These are phyloP conservation scores for Yponomeuta sedellus DNA, from an alignment of 2,888 invertebrate species.

Conservation along the genomic window DNA sequence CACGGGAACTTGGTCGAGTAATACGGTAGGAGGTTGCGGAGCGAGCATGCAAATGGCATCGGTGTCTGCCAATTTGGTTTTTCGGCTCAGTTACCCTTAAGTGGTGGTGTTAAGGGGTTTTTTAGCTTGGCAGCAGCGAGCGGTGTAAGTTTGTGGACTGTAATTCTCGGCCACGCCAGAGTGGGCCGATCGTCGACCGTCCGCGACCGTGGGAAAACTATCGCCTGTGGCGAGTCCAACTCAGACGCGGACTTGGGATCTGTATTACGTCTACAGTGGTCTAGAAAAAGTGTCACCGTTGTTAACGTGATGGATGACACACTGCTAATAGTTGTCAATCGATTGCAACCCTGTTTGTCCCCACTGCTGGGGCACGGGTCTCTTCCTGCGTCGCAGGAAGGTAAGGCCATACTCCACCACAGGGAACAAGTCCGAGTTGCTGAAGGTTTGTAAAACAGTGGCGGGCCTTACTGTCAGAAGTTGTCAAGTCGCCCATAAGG, in stretches of 20 bases:
- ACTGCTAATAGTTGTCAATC: not conserved
- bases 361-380: too few relatives aligned
- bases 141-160: slow-evolving; percentile 33
- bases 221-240: slow-evolving; percentile 68
- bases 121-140: not conserved
- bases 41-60: slow-evolving; percentile 70
- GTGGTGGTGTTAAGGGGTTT: slow-evolving; percentile 1
- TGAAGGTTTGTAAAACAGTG: too few relatives aligned
- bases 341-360: too few relatives aligned
- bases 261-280: slow-evolving; percentile 14
- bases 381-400: too few relatives aligned
- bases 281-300: slow-evolving; percentile 20
- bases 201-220: slow-evolving; percentile 75
- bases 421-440: too few relatives aligned
- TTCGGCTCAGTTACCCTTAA: not conserved
- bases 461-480: too few relatives aligned
- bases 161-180: slow-evolving; percentile 57
- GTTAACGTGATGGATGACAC: not conserved
- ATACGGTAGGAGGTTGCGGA: slow-evolving; percentile 61
- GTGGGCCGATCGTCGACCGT: slow-evolving; percentile 37
- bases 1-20: slow-evolving; percentile 42
- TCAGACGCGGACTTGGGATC: slow-evolving; percentile 47
- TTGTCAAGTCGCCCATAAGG: too few relatives aligned
- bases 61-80: not conserved
- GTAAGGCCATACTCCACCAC: too few relatives aligned